phyloP scores from a whole-genome alignment of 2,113 vertebrate genomes.

The Gallinago undulata region DNA sequence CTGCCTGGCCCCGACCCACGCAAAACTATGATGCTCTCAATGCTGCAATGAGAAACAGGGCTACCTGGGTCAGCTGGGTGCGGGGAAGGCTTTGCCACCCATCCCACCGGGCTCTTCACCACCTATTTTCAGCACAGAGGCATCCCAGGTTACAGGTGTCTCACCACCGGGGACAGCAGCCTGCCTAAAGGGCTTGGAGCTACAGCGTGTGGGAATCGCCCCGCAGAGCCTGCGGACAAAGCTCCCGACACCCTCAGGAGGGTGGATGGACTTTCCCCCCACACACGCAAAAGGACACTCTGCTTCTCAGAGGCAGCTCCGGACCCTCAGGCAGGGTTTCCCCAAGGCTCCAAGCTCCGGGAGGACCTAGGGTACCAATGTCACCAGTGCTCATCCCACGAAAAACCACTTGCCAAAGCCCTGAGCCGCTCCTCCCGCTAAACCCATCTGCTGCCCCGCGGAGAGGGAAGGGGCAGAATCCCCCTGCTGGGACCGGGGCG shows the following conservation, averaged over 20 bases:
- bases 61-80: neutral
- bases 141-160: neutral
- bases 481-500: neutral
- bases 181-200: rapidly evolving
- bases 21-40: rapidly evolving
- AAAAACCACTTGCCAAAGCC: rapidly evolving
- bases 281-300: rapidly evolving
- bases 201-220: rapidly evolving
- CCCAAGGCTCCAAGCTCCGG: rapidly evolving
- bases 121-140: rapidly evolving
- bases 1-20: neutral
- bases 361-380: rapidly evolving
- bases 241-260: rapidly evolving
- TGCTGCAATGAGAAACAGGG: neutral
- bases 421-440: neutral
- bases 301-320: rapidly evolving
- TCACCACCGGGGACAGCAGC: neutral
- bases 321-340: neutral
- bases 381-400: rapidly evolving
- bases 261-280: rapidly evolving
- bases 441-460: neutral
- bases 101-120: rapidly evolving
- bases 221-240: neutral
- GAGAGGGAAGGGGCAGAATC: neutral
- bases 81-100: neutral